A percentile compares a stretch with the other conserved stretches of the same genome.
Evolutionary conservation across 2,113 vertebrate species (phyloP).

Genomic region (Heterocephalus glaber): DNA sequence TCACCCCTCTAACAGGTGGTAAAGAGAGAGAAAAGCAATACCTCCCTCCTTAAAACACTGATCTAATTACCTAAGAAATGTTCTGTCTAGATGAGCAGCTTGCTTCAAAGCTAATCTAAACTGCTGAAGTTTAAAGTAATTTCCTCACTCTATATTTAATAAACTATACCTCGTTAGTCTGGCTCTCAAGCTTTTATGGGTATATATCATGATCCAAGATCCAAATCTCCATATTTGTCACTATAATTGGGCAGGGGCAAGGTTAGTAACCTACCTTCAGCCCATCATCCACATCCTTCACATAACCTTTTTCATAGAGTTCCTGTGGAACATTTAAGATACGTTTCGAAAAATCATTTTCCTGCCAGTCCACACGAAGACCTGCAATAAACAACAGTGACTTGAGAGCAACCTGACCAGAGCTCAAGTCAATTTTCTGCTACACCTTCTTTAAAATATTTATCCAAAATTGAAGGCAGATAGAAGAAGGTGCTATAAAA

Average conservation of each 20-base stretch:
- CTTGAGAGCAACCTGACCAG: background rate
- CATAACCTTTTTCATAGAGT: constrained; percentile 94
- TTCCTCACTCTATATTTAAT: constrained; percentile 21
- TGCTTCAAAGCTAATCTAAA: constrained; percentile 45
- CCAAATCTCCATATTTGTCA: background rate
- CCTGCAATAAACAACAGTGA: constrained; percentile 84
- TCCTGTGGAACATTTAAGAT: constrained; percentile 93
- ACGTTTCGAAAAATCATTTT: constrained; percentile 91
- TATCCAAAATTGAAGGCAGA: constrained; percentile 40
- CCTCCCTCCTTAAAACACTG: background rate
- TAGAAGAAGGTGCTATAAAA: background rate
- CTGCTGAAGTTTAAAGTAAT: constrained; percentile 15
- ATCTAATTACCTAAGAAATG: constrained; percentile 48
- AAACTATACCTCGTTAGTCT: background rate
- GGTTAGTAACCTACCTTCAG: constrained; percentile 87
- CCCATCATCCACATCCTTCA: constrained; percentile 93
- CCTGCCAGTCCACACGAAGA: constrained; percentile 95
- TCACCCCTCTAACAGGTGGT: background rate
- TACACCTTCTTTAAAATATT: constrained; percentile 58
- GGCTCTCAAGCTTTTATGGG: background rate
- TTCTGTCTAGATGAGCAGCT: background rate
- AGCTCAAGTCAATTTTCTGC: background rate
- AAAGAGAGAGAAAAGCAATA: background rate
- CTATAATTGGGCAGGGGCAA: background rate
- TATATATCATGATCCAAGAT: background rate